phyloP scores from a whole-genome alignment of 2,797 vertebrate genomes.

The Neosalanx taihuensis region DNA sequence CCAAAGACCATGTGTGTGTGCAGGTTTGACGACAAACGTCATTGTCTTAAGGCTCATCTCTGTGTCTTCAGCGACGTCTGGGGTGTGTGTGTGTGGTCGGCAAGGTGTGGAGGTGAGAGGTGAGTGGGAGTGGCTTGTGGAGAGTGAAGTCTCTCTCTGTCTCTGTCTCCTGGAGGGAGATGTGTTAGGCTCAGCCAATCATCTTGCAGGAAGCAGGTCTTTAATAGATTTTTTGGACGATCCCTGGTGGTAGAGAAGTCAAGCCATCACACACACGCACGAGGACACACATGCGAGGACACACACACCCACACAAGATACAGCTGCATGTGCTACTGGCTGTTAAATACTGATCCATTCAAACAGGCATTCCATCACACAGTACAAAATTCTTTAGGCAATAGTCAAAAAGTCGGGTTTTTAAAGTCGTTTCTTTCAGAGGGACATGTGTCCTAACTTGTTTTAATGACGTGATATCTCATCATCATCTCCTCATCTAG shows the following conservation, averaged over 20 bases:
- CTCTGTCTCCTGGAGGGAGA: background rate
- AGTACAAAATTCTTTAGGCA: constrained; percentile 74
- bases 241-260: constrained; percentile 95
- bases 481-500: constrained; percentile 35
- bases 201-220: constrained; percentile 32
- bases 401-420: constrained; percentile 63
- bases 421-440: constrained; percentile 10
- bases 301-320: constrained; percentile 26
- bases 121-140: background rate
- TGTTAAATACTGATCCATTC: constrained; percentile 75
- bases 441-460: constrained; percentile 38
- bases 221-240: constrained; percentile 93
- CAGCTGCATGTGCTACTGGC: constrained; percentile 79
- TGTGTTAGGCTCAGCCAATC: constrained; percentile 29
- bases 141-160: constrained; percentile 8
- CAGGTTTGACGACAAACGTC: constrained; percentile 62
- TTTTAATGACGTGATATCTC: constrained; percentile 39
- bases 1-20: constrained; percentile 9
- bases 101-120: constrained; percentile 15
- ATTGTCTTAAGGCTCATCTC: constrained; percentile 75
- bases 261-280: constrained; percentile 68
- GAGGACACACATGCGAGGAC: constrained; percentile 42
- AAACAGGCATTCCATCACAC: constrained; percentile 77
- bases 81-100: constrained; percentile 31
- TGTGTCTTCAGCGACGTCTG: constrained; percentile 55